A percentile compares a stretch with the other conserved stretches of the same genome.
Conservation (phyloP, 2,797 vertebrate species). For the Synaphobranchus kaupii region DNA sequence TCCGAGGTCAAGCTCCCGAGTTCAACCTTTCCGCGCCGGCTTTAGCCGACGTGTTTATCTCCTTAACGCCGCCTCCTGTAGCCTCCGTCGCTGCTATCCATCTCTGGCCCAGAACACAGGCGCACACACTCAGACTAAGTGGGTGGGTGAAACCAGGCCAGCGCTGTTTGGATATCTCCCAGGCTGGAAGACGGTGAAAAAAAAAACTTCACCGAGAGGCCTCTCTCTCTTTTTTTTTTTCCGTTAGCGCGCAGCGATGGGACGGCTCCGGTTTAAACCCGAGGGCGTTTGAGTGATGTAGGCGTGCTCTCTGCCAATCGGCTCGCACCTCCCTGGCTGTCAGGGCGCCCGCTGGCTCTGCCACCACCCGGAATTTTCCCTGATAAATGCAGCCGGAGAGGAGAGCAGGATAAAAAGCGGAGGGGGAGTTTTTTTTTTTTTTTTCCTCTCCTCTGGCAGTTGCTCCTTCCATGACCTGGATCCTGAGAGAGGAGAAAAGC, state of each 20-base stretch:
- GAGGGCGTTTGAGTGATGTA: neutral
- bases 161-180: neutral
- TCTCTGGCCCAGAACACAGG: neutral
- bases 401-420: neutral
- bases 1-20: neutral
- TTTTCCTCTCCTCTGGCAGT: neutral
- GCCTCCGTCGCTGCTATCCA: neutral
- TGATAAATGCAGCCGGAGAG: constrained; percentile 14
- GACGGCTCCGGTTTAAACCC: neutral
- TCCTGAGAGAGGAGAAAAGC: constrained; percentile 22
- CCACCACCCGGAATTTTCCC: neutral
- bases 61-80: neutral
- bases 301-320: neutral
- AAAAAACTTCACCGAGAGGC: neutral
- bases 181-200: neutral
- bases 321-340: neutral
- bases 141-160: constrained; percentile 16
- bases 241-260: neutral
- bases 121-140: constrained; percentile 1
- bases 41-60: neutral
- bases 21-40: neutral
- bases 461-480: constrained; percentile 25
- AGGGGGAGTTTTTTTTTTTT: neutral
- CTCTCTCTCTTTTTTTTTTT: neutral
- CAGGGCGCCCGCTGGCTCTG: neutral